Evolutionary conservation across 2,113 vertebrate species (phyloP).

Genomic region (Rana temporaria): DNA sequence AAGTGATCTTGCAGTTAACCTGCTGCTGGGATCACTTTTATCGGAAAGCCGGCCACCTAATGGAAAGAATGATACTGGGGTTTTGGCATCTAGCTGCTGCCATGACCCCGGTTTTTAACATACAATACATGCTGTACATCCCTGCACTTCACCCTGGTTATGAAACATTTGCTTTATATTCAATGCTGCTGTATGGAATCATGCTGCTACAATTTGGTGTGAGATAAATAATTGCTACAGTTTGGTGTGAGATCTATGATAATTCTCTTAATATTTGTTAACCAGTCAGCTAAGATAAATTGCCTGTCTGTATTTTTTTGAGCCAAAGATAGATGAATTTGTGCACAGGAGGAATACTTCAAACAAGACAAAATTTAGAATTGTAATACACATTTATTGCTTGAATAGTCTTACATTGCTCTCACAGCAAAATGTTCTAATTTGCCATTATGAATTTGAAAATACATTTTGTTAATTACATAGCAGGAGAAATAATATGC

Average conservation of each 20-base stretch:
- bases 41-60: no score
- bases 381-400: slow-evolving; percentile 11
- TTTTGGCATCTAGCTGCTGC: no score
- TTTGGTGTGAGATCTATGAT: not conserved
- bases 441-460: slow-evolving; percentile 37
- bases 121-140: no score
- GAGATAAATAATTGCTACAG: not conserved
- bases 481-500: slow-evolving; percentile 40
- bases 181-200: not conserved
- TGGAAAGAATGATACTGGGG: no score
- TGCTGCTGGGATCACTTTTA: no score
- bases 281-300: not conserved
- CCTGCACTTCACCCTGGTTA: no score
- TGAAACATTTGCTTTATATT: not conserved
- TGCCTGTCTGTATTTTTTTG: slow-evolving; percentile 11
- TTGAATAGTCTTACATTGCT: slow-evolving; percentile 22
- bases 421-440: slow-evolving; percentile 27
- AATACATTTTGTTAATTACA: slow-evolving; percentile 49
- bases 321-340: slow-evolving; percentile 10
- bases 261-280: not conserved
- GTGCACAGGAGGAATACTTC: slow-evolving; percentile 3
- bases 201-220: not conserved
- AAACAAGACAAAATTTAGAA: slow-evolving; percentile 20
- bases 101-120: no score
- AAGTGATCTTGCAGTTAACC: no score